Evolutionary conservation across 1,140 invertebrate species (phyloP), one percentile per base, ranked within the genome.

Genomic region (Delia radicum): DNA sequence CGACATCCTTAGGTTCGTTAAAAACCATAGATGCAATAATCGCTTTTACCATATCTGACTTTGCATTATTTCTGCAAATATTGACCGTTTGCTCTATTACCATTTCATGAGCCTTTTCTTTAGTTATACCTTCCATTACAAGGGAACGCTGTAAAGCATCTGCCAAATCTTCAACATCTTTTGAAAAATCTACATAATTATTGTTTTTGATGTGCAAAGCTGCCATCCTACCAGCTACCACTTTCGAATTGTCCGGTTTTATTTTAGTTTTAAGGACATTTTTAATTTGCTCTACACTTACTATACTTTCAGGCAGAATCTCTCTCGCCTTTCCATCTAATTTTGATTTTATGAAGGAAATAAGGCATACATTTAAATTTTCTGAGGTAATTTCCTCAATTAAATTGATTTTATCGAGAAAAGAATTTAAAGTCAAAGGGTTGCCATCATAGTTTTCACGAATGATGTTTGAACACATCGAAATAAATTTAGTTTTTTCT

Each of bases 131-230:
- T 61, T 74, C 73, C 3, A 55, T 13, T 15, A 74, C 48, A 1
- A 74, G 24, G 10, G 73, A 27, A 13, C 73, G 37, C 29, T 74
- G 21, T 48, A 74, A 33, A 55, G 18, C 73, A 46, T 74, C 74
- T 21, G 61, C 62, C 4, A 75, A 21, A 18, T 67, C 61, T 42
- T 42, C 62, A 15, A 62, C 74, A 18, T 46, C 7, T 37, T 67
- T 67, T n/a, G 62, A n/a, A 62, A 63, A 63, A 33, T 75, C 37
- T 42, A 8, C 12, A 42, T 42, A 42, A 42, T 42, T 42, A 42
- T 55, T 55, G 46, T 55, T 55, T 55, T 18, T 55, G 21, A 55
- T 18, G 21, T 55, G 18, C 15, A 55, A 55, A 21, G 46, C 18
- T 55, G 46, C 46, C 18, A 55, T 55, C 46, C 18, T 55, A 55